A percentile compares a stretch with the other conserved stretches of the same genome.
Evolutionary conservation across 2,888 invertebrate genomes (phyloP).

Genomic region (Nasonovia ribisnigri): DNA sequence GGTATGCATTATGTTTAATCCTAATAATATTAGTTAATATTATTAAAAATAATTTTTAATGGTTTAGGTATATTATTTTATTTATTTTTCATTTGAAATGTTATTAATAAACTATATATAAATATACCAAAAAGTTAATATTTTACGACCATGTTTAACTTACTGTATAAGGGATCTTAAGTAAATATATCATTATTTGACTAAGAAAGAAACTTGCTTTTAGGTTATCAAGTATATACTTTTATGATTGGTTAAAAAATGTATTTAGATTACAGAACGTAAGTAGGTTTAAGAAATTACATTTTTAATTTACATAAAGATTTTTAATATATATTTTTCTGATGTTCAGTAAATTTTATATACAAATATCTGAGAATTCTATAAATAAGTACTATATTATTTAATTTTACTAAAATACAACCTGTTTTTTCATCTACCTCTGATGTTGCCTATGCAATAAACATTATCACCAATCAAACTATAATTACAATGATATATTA

Average conservation of each 20-base stretch:
- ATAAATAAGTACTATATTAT: background rate
- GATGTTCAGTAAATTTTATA: background rate
- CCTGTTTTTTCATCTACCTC: background rate
- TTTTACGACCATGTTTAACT: background rate
- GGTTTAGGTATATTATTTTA: background rate
- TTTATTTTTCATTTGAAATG: background rate
- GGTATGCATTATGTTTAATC: conserved; percentile 72
- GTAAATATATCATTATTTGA: background rate
- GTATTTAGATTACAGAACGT: background rate
- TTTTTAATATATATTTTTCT: background rate
- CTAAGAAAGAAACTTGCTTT: background rate
- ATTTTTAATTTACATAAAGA: background rate
- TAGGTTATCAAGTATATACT: background rate
- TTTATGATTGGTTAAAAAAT: background rate
- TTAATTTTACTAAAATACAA: background rate
- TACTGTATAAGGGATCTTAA: background rate
- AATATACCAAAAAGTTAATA: background rate
- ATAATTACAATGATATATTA: background rate
- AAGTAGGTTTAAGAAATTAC: background rate
- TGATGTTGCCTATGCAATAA: background rate
- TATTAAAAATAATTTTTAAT: background rate
- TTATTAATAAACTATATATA: no score
- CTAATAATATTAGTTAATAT: background rate
- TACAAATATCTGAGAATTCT: background rate
- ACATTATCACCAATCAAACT: background rate